Evolutionary conservation across 2,113 vertebrate species (phyloP).

Genomic region (Melanerpes aurifrons): DNA sequence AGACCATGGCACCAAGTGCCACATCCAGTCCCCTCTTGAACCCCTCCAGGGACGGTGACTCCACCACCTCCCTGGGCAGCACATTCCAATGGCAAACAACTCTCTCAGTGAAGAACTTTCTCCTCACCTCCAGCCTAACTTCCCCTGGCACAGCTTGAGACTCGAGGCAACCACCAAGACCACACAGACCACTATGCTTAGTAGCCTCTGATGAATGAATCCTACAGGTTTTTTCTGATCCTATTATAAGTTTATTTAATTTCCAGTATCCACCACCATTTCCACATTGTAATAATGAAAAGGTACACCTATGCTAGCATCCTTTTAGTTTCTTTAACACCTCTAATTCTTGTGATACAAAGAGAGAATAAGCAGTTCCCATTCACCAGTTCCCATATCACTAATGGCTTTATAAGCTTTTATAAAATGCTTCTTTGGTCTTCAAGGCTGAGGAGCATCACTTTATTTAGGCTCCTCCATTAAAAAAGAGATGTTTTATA

Average conservation of each 20-base stretch:
- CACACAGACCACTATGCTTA: neutral
- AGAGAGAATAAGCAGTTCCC: neutral
- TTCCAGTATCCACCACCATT: neutral
- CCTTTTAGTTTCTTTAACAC: neutral
- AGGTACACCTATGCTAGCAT: neutral
- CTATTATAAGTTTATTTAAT: neutral
- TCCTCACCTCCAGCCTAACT: too few relatives aligned
- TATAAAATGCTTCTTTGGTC: neutral
- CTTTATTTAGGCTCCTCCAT: neutral
- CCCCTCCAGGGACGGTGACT: too few relatives aligned
- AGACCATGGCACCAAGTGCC: too few relatives aligned
- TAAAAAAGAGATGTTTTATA: neutral
- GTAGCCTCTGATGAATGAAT: neutral
- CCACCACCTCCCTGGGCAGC: too few relatives aligned
- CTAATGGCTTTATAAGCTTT: neutral
- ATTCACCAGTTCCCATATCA: neutral
- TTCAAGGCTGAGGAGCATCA: neutral
- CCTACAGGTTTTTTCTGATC: neutral
- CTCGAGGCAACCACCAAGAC: neutral
- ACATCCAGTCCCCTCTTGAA: too few relatives aligned
- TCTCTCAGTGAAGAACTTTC: too few relatives aligned
- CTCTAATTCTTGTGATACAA: neutral
- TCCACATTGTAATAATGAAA: neutral
- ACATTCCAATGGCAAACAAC: too few relatives aligned
- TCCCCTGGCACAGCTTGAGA: neutral